Conservation (phyloP, 2,113 vertebrate genomes). For the Leucosticte australis region DNA sequence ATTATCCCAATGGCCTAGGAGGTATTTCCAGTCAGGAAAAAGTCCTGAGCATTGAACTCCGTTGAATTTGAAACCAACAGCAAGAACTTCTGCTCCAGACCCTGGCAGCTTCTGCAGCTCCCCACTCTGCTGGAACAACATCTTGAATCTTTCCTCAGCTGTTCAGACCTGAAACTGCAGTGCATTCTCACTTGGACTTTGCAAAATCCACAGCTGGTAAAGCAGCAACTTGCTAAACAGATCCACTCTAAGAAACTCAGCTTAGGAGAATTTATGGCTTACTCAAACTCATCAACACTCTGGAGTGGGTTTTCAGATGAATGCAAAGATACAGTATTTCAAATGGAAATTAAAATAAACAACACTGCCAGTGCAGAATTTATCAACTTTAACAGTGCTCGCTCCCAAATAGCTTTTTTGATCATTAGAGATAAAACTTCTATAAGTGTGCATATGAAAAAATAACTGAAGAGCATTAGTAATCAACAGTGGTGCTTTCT, state of each 20-base stretch:
- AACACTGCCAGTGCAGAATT: background rate
- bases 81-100: background rate
- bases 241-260: background rate
- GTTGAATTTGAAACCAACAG: background rate
- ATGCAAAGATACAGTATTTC: background rate
- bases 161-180: background rate
- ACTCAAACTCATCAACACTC: background rate
- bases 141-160: background rate
- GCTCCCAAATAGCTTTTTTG: background rate
- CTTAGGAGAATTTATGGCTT: background rate
- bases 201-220: background rate
- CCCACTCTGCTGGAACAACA: background rate
- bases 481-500: background rate
- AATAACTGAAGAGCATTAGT: background rate
- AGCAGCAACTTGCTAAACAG: background rate
- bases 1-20: background rate
- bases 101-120: background rate
- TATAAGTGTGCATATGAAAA: background rate
- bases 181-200: background rate
- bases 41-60: background rate
- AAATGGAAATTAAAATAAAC: background rate
- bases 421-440: background rate
- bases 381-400: background rate
- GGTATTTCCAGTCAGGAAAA: background rate
- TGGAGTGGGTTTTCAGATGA: background rate